Percentiles rank a stretch among this genome's conserved stretches.
phyloP scores from a whole-genome alignment of 2,888 invertebrate genomes.

The Apodemia mormo region DNA sequence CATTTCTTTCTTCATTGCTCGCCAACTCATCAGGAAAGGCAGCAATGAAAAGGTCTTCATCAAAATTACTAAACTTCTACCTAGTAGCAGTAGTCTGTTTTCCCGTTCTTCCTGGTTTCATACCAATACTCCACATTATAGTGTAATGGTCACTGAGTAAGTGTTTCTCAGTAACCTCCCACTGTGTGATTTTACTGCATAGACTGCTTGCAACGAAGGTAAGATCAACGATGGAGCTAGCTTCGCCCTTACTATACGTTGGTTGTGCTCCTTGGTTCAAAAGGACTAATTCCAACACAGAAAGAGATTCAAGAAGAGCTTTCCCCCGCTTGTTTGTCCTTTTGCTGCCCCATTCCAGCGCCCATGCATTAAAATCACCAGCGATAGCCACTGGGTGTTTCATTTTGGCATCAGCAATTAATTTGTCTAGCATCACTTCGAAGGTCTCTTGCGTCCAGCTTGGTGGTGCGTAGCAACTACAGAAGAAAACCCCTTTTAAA shows the following conservation, averaged over 20 bases:
- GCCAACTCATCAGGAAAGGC: not conserved
- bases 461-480: no score
- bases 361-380: not conserved
- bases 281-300: not conserved
- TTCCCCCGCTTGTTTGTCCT: not conserved
- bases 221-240: not conserved
- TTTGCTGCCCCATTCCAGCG: not conserved
- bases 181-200: not conserved
- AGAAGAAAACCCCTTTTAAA: not conserved
- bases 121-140: not conserved
- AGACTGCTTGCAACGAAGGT: not conserved
- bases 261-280: not conserved
- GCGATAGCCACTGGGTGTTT: not conserved
- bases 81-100: not conserved
- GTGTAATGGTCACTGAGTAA: not conserved
- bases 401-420: not conserved
- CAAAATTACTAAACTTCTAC: not conserved
- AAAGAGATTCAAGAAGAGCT: not conserved
- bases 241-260: not conserved
- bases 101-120: not conserved
- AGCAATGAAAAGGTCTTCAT: not conserved
- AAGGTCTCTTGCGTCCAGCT: not conserved
- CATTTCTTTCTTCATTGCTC: not conserved
- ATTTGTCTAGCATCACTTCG: not conserved
- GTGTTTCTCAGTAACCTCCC: not conserved